phyloP scores from a whole-genome alignment of 1,140 invertebrate species.

The Eurytemora carolleeae region DNA sequence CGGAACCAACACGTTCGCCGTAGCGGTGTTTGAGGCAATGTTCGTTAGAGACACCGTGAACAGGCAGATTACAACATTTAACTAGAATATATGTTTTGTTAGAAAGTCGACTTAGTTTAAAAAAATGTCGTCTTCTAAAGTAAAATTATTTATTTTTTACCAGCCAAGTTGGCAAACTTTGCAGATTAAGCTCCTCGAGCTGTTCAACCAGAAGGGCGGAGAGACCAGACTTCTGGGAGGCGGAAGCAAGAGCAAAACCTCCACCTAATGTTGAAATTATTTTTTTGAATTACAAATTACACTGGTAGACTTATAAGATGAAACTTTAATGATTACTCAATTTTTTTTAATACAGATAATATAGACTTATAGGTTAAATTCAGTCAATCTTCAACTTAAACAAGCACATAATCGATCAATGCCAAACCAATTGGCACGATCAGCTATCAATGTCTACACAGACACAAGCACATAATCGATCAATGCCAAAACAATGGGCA shows the following conservation, averaged over 20 bases:
- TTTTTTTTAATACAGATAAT: too few species aligned
- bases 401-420: too few species aligned
- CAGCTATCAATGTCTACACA: too few species aligned
- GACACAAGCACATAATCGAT: too few species aligned
- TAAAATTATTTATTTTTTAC: background rate
- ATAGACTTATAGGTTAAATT: too few species aligned
- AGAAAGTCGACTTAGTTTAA: background rate
- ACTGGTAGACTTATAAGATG: too few species aligned
- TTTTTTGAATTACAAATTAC: too few species aligned
- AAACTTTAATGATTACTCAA: too few species aligned
- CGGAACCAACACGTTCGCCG: slow-evolving; percentile 58
- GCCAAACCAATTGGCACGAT: too few species aligned
- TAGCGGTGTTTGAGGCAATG: slow-evolving; percentile 58
- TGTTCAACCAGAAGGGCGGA: slow-evolving; percentile 47
- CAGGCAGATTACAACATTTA: background rate
- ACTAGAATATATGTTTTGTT: background rate
- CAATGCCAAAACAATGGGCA: too few species aligned
- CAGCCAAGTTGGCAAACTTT: background rate
- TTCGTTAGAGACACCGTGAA: slow-evolving; percentile 38
- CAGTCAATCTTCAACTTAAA: too few species aligned
- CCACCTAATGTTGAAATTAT: too few species aligned
- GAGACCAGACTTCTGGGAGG: slow-evolving; percentile 50
- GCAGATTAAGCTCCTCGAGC: slow-evolving; percentile 23
- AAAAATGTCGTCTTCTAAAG: background rate
- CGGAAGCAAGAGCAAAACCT: slow-evolving; percentile 66